Conservation (phyloP, 92 coral and sea anemone genomes). For the Muricea muricata region DNA sequence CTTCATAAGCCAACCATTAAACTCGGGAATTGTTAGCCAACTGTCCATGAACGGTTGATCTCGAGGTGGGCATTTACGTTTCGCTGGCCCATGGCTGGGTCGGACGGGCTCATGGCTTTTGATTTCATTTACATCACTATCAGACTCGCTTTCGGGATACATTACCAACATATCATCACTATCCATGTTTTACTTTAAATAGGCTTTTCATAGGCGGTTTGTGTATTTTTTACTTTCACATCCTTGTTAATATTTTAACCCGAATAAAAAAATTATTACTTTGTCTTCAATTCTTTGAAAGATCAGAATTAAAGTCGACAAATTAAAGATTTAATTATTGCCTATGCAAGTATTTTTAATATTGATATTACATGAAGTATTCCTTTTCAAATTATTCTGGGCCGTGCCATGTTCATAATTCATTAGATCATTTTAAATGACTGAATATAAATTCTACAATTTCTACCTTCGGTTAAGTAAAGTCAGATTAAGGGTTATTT, state of each 20-base stretch:
- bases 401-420: background rate
- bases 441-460: too few species aligned
- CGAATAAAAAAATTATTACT: background rate
- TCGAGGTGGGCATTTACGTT: too few species aligned
- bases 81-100: too few species aligned
- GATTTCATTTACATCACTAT: too few species aligned
- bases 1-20: constrained; percentile 6
- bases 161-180: background rate
- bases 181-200: too few species aligned
- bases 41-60: too few species aligned
- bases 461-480: background rate
- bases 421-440: too few species aligned
- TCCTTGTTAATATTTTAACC: background rate
- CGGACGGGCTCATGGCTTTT: too few species aligned
- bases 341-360: background rate
- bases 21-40: too few species aligned
- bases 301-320: too few species aligned
- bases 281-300: background rate
- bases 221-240: background rate
- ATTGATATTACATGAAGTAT: constrained; percentile 17
- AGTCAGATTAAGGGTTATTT: background rate
- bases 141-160: background rate
- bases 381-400: background rate
- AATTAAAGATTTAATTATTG: background rate
- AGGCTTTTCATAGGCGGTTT: too few species aligned